phyloP scores from a whole-genome alignment of 2,113 vertebrate species.

The Microtus montanus region DNA sequence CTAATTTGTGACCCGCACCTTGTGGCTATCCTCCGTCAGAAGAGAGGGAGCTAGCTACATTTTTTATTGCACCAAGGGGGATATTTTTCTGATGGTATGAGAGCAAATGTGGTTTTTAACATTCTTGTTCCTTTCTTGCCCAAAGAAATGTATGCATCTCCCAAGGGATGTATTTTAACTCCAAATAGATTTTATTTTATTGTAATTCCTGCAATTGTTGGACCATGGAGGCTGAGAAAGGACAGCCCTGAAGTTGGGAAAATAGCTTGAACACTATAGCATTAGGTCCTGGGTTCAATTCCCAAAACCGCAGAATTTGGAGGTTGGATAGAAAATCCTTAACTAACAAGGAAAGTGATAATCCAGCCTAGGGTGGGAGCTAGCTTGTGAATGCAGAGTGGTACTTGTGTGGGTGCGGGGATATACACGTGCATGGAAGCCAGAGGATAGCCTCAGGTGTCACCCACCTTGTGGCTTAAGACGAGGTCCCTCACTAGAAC shows the following conservation, averaged over 20 bases:
- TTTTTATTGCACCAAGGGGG: constrained; percentile 63
- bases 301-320: neutral
- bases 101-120: constrained; percentile 54
- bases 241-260: neutral
- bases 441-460: neutral
- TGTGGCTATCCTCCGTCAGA: constrained; percentile 1
- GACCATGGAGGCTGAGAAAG: neutral
- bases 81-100: constrained; percentile 60
- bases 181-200: constrained; percentile 36
- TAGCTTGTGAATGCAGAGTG: no score
- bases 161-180: neutral
- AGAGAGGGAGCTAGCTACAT: constrained; percentile 18
- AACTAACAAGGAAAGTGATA: neutral
- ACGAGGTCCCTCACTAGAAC: neutral
- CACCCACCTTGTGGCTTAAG: neutral
- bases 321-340: no score
- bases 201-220: neutral
- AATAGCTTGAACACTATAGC: neutral
- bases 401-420: neutral
- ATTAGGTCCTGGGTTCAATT: neutral
- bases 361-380: neutral
- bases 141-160: constrained; percentile 58
- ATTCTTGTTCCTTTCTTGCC: constrained; percentile 46
- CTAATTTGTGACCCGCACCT: constrained; percentile 23
- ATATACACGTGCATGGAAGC: no score